Evolutionary conservation across 2,113 vertebrate genomes (phyloP).

Genomic region (Larimichthys polyactis): DNA sequence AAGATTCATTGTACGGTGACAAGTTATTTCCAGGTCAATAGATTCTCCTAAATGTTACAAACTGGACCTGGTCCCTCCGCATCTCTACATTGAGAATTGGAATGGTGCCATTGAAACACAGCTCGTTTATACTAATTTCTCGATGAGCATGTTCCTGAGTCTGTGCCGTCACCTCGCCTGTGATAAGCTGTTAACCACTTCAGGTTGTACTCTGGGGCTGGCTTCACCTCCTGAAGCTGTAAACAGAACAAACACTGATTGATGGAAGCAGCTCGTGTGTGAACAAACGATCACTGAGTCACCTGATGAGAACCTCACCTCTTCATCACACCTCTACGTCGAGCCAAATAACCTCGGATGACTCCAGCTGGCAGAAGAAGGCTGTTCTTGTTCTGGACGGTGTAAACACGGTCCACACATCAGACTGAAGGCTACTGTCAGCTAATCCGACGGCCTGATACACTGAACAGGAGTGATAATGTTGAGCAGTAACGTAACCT

Average conservation of each 20-base stretch:
- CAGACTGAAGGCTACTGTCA: conserved; percentile 3
- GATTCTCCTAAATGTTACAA: no score
- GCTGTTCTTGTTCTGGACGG: conserved; percentile 4
- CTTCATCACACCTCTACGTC: no score
- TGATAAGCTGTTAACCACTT: not conserved
- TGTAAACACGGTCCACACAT: conserved; percentile 18
- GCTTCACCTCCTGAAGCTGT: not conserved
- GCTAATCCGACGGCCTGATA: conserved; percentile 38
- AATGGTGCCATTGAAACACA: no score
- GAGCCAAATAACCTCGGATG: not conserved
- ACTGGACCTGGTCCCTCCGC: no score
- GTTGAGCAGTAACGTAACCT: no score
- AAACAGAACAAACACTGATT: no score
- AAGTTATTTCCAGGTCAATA: no score
- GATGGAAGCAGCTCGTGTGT: not conserved
- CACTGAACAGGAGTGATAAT: not conserved
- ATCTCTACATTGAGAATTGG: no score
- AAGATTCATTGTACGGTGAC: no score
- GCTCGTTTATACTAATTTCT: no score
- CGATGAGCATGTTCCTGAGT: no score
- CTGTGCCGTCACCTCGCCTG: not conserved
- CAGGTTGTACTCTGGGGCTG: not conserved
- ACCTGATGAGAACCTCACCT: not conserved
- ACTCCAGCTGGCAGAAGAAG: conserved; percentile 7
- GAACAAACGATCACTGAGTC: not conserved